Evolutionary conservation across 2,888 invertebrate genomes (phyloP).

Genomic region (Erannis defoliaria): DNA sequence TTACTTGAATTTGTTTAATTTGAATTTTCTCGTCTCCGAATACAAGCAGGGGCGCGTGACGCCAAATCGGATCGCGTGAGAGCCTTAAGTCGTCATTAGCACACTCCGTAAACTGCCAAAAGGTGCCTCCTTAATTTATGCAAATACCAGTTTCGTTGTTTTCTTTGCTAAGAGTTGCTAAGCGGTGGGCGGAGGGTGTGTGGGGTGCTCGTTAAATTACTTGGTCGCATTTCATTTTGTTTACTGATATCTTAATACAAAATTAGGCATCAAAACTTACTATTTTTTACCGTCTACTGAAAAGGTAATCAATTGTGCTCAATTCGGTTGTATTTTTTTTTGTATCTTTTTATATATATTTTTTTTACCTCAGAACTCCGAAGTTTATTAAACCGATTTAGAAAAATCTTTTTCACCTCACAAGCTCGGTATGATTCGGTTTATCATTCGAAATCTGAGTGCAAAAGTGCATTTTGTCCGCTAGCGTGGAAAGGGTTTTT

Average conservation of each 20-base stretch:
- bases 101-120: slow-evolving; percentile 70
- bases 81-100: slow-evolving; percentile 72
- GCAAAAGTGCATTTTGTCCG: too few relatives aligned
- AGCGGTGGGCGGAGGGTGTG: slow-evolving; percentile 53
- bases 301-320: too few relatives aligned
- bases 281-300: neutral
- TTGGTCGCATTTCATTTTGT: slow-evolving; percentile 38
- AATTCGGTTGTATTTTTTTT: too few relatives aligned
- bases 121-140: slow-evolving; percentile 79
- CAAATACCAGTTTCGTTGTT: slow-evolving; percentile 79
- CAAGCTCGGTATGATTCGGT: too few relatives aligned
- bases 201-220: slow-evolving; percentile 56
- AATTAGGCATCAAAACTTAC: neutral
- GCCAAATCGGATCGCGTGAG: slow-evolving; percentile 68
- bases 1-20: slow-evolving; percentile 2
- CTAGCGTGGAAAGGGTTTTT: too few relatives aligned
- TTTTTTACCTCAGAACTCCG: too few relatives aligned
- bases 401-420: too few relatives aligned
- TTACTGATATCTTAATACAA: slow-evolving; percentile 14
- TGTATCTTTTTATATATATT: too few relatives aligned
- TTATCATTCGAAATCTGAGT: too few relatives aligned
- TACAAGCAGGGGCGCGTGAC: slow-evolving; percentile 51
- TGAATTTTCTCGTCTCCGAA: slow-evolving; percentile 4
- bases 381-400: too few relatives aligned
- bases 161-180: slow-evolving; percentile 70